Evolutionary conservation across 2,113 vertebrate genomes (phyloP).

Genomic region (Oxygymnocypris stewartii): DNA sequence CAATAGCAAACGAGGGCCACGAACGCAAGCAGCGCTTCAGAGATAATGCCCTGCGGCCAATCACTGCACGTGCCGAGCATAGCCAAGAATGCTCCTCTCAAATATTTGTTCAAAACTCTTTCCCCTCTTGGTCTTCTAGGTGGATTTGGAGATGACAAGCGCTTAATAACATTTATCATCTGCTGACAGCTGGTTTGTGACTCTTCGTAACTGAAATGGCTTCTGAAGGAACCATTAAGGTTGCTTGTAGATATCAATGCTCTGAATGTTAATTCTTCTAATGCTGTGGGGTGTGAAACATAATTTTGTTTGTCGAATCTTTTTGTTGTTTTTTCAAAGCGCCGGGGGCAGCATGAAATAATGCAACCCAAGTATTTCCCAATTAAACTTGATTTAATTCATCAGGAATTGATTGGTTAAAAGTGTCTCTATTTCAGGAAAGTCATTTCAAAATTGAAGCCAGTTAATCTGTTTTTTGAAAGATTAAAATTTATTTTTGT

Average conservation of each 20-base stretch:
- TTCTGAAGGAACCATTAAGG: background rate
- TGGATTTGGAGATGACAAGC: background rate
- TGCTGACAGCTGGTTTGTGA: background rate
- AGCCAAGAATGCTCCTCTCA: constrained; percentile 14
- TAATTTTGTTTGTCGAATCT: background rate
- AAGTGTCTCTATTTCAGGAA: background rate
- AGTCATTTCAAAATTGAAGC: background rate
- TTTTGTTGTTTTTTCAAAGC: background rate
- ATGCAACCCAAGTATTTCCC: background rate
- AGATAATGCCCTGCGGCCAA: constrained; percentile 48
- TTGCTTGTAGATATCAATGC: background rate
- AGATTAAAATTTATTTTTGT: background rate
- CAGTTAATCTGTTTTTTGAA: background rate
- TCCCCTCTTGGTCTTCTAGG: background rate
- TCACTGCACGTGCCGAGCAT: constrained; percentile 38
- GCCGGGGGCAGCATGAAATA: background rate
- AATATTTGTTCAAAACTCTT: constrained; percentile 13
- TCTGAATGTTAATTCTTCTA: background rate
- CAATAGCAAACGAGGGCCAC: constrained; percentile 55
- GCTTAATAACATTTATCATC: constrained; percentile 21
- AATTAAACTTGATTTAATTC: background rate
- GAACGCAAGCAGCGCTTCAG: constrained; percentile 20
- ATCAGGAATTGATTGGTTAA: background rate
- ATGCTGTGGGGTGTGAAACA: background rate
- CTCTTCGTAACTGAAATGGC: too few relatives aligned